Evolutionary conservation across 2,888 invertebrate genomes (phyloP).

Genomic region (Eupelmus urozonus): DNA sequence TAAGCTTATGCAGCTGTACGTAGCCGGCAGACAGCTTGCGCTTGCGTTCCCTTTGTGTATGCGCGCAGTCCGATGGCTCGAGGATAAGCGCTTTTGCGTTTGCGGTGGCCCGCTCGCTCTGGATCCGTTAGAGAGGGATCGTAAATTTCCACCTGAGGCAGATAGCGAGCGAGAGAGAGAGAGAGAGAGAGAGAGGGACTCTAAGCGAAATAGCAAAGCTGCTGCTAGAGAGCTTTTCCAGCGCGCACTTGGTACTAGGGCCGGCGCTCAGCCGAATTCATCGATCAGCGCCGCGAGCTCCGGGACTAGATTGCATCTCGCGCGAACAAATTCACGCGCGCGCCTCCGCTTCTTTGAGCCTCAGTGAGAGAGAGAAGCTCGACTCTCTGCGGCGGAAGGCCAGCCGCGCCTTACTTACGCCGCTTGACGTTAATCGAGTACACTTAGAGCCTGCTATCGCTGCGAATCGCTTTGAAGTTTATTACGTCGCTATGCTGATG

Average conservation of each 20-base stretch:
- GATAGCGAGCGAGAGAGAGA: neutral
- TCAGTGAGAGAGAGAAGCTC: constrained; percentile 2
- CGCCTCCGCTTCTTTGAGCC: constrained; percentile 15
- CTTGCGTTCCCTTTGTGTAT: too few species aligned
- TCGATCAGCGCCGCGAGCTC: constrained; percentile 21
- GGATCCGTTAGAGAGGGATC: constrained; percentile 6
- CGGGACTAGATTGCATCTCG: constrained; percentile 9
- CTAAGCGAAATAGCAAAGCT: too few species aligned
- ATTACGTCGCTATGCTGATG: neutral
- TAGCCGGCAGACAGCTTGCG: too few species aligned
- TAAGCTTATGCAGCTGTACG: too few species aligned
- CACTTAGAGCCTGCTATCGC: neutral
- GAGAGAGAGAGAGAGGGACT: neutral
- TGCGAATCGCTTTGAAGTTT: constrained; percentile 5
- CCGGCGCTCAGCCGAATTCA: constrained; percentile 11
- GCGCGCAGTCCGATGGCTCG: neutral
- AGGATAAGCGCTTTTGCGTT: constrained; percentile 32
- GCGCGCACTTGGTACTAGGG: neutral
- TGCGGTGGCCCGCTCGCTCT: neutral
- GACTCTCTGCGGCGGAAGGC: too few species aligned
- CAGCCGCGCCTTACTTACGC: too few species aligned
- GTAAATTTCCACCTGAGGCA: constrained; percentile 25
- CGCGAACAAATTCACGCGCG: constrained; percentile 13
- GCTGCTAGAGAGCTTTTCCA: neutral
- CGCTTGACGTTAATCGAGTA: constrained; percentile 29